These are phyloP conservation scores for Sphyrna mokarran DNA, from an alignment of 2,113 vertebrate genomes.

Conservation along the genomic window DNA sequence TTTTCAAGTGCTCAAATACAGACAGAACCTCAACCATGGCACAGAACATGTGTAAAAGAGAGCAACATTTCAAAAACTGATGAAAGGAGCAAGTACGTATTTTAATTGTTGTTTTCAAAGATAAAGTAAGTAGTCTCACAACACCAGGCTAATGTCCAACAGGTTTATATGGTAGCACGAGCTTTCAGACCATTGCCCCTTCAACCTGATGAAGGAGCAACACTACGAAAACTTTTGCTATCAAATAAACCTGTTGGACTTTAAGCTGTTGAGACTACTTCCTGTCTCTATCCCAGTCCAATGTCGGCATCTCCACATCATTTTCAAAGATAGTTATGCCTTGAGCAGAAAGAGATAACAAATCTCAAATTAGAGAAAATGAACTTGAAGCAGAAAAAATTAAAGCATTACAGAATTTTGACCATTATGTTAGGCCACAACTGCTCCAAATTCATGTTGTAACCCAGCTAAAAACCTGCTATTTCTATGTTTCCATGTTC, in stretches of 20 bases:
- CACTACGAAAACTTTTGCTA: too few species aligned
- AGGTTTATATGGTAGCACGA: too few species aligned
- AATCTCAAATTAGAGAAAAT: background rate
- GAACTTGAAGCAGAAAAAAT: background rate
- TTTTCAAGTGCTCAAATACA: constrained; percentile 50
- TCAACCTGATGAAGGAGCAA: too few species aligned
- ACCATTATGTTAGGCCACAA: background rate
- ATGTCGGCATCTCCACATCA: too few species aligned
- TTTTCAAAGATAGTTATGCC: background rate
- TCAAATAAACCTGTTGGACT: too few species aligned
- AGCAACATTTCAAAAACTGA: constrained; percentile 38
- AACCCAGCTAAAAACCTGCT: too few species aligned
- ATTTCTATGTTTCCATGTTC: background rate
- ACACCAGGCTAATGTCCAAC: too few species aligned
- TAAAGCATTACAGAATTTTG: too few species aligned
- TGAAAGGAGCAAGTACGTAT: constrained; percentile 50
- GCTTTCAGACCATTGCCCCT: too few species aligned
- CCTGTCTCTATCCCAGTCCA: too few species aligned
- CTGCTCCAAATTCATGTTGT: background rate
- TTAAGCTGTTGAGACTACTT: too few species aligned
- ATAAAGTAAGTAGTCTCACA: background rate
- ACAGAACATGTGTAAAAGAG: constrained; percentile 41
- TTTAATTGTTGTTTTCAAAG: background rate
- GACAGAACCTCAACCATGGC: constrained; percentile 45
- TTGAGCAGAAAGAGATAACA: background rate